Conservation (phyloP, 2,113 vertebrate species). For the Carlito syrichta region DNA sequence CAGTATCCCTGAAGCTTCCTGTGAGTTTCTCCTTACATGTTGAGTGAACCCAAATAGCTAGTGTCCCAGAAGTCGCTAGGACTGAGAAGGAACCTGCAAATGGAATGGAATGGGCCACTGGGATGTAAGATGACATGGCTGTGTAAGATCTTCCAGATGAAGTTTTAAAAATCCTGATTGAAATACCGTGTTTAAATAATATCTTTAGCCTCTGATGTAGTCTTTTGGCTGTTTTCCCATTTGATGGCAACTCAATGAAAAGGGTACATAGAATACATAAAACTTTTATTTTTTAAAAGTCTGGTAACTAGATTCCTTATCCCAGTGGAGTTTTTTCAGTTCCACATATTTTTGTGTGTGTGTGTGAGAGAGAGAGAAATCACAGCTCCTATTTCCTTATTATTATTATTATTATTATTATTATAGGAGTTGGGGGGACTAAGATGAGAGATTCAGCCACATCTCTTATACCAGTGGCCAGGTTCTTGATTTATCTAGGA, state of each 20-base stretch:
- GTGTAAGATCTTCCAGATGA: not conserved
- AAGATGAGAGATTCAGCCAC: not conserved
- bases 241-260: not conserved
- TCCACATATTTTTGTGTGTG: not conserved
- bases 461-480: not conserved
- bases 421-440: not conserved
- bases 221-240: not conserved
- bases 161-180: not conserved
- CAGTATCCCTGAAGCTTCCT: not conserved
- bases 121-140: not conserved
- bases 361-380: not conserved
- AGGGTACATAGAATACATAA: constrained; percentile 1
- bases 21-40: not conserved
- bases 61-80: not conserved
- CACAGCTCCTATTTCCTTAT: not conserved
- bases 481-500: not conserved
- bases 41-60: not conserved
- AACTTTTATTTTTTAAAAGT: not conserved
- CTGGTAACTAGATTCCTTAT: not conserved
- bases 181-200: not conserved
- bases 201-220: not conserved
- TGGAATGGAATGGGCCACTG: not conserved
- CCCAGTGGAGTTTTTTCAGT: not conserved
- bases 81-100: not conserved
- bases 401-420: not conserved